These are phyloP conservation scores for Agrochola circellaris DNA, from an alignment of 2,888 invertebrate genomes.

Conservation along the genomic window DNA sequence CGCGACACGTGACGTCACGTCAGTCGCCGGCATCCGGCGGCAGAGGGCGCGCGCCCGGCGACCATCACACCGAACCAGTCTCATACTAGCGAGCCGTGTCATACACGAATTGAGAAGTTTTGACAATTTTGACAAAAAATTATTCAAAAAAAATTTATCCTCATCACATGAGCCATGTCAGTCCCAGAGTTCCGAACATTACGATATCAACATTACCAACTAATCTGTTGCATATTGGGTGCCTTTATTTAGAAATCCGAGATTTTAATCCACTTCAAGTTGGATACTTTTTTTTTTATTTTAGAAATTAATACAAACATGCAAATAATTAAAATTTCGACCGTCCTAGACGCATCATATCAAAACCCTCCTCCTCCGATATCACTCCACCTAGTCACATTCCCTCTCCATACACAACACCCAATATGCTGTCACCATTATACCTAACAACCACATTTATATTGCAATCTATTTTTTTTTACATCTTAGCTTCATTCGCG, in stretches of 20 bases:
- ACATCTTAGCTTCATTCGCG: conserved; percentile 83
- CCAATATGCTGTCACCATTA: conserved; percentile 85
- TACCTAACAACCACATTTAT: conserved; percentile 85
- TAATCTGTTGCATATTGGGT: conserved; percentile 81
- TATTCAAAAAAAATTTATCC: conserved; percentile 81
- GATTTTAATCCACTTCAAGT: conserved; percentile 36
- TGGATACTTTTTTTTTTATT: conserved; percentile 17
- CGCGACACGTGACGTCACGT: not conserved
- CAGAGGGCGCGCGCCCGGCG: conserved; percentile 46
- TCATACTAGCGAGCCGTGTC: conserved; percentile 86
- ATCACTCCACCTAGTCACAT: conserved; percentile 62
- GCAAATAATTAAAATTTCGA: conserved; percentile 51
- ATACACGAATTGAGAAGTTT: conserved; percentile 85
- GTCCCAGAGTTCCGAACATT: conserved; percentile 83
- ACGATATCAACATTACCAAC: conserved; percentile 82
- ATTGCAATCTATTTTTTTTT: conserved; percentile 87
- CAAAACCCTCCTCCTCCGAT: conserved; percentile 54
- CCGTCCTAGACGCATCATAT: conserved; percentile 55
- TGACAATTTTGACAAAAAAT: conserved; percentile 67
- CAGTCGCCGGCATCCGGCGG: not conserved
- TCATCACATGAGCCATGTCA: conserved; percentile 89
- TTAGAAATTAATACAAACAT: conserved; percentile 47
- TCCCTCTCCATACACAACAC: conserved; percentile 87
- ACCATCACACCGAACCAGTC: conserved; percentile 81
- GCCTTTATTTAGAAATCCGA: conserved; percentile 50